Conservation (phyloP, 2,113 vertebrate genomes). For the Leuciscus idus region DNA sequence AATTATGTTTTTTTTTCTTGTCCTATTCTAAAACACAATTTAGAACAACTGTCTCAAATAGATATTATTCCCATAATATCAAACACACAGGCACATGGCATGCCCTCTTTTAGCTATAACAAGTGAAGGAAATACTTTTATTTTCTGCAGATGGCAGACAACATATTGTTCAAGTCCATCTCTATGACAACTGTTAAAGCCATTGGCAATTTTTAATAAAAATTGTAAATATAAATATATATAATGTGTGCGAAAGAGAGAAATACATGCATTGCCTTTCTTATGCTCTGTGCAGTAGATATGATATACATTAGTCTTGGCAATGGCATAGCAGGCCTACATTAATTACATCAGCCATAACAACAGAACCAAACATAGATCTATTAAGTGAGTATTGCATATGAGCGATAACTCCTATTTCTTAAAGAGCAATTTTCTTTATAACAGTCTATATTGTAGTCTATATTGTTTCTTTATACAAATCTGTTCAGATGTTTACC, state of each 20-base stretch:
- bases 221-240: neutral
- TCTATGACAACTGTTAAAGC: constrained; percentile 1
- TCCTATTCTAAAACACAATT: too few species aligned
- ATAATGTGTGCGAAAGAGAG: neutral
- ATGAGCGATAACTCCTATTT: neutral
- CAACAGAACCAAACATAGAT: neutral
- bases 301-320: neutral
- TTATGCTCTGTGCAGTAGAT: neutral
- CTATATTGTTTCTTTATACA: neutral
- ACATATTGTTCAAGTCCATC: neutral
- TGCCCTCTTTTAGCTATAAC: too few species aligned
- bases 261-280: neutral
- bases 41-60: too few species aligned
- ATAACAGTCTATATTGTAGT: neutral
- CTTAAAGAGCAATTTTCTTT: neutral
- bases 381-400: neutral
- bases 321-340: too few species aligned
- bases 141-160: neutral
- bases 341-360: neutral
- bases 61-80: too few species aligned
- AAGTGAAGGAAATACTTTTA: neutral
- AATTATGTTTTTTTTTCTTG: too few species aligned
- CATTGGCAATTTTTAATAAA: neutral
- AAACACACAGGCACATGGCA: too few species aligned
- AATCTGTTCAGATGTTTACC: neutral